Evolutionary conservation across 2,113 vertebrate genomes (phyloP), one percentile per base, ranked within the genome.

Genomic region (Caranx melampygus): DNA sequence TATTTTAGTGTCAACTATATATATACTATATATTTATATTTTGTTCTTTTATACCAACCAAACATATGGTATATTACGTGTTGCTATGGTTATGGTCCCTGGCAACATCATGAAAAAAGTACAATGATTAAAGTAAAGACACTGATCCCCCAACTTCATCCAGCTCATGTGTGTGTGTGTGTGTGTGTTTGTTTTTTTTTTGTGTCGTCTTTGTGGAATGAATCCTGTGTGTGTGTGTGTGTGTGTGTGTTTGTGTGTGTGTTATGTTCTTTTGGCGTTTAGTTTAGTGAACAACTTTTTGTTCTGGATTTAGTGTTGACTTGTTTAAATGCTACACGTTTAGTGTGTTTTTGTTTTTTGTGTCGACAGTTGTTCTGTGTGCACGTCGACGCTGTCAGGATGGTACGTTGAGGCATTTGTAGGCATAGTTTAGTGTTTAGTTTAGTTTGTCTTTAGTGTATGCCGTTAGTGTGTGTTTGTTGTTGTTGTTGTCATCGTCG

Each of bases 11-110:
- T 92, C 88, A 91, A 80, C 85, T 89, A 87, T 92, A 92, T 92
- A 93, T 91, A 92, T 92, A 90, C 87, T 92, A 90, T 92, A 90
- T 92, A 92, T 92, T 88, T 92, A 92, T 92, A 92, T 81, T 89
- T 90, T 89, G 85, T 91, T 89, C 85, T 87, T 84, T 88, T 74
- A 86, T 81, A 87, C 78, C 76, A 90, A 85, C 73, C 81, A 84
- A 88, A 83, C 74, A 84, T 85, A 62, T 75, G 64, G 79, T 85
- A 82, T 86, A 84, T 54, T 72, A 78, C 42, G 79, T 79, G 89
- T 87, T 87, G 88, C 86, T 80, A 44, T 80, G 84, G 76, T 89
- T 15, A 78, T 62, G 89, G 88, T 92, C 87, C 84, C 88, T 44
- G 75, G 90, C 82, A 90, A 91, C 91, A 76, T 84, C 79, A 86